Evolutionary conservation across 1,140 invertebrate genomes (phyloP).

Genomic region (Streblospio benedicti): DNA sequence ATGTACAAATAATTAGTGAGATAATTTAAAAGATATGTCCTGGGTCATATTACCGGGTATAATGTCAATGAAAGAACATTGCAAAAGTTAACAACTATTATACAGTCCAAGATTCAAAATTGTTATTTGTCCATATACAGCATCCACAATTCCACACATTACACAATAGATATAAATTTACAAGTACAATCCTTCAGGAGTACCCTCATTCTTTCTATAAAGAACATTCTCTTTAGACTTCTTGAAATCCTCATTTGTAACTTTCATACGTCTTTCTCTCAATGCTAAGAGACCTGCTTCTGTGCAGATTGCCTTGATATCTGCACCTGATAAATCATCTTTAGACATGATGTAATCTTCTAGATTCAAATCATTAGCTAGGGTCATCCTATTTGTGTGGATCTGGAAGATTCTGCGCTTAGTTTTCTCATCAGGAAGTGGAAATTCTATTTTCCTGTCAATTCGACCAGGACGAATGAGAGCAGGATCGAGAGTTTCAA

Average conservation of each 20-base stretch:
- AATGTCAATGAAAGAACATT: too few relatives aligned
- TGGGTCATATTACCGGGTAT: too few relatives aligned
- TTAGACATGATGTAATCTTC: conserved; percentile 98
- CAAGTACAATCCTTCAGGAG: conserved; percentile 96
- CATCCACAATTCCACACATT: too few relatives aligned
- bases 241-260: conserved; percentile 98
- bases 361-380: conserved; percentile 93
- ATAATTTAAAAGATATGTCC: too few relatives aligned
- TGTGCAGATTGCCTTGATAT: conserved; percentile 94
- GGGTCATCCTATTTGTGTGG: conserved; percentile 95
- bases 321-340: conserved; percentile 96
- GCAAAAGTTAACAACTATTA: too few relatives aligned
- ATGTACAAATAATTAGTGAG: too few relatives aligned
- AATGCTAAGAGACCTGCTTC: conserved; percentile 97
- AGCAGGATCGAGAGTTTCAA: conserved; percentile 97
- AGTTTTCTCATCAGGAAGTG: conserved; percentile 97
- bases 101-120: too few relatives aligned
- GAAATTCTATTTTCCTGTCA: conserved; percentile 99
- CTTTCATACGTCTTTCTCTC: conserved; percentile 96
- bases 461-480: conserved; percentile 97
- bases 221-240: conserved; percentile 99
- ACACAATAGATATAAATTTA: too few relatives aligned
- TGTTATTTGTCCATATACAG: too few relatives aligned
- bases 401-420: conserved; percentile 97
- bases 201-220: conserved; percentile 98